Evolutionary conservation across 2,888 invertebrate species (phyloP).

Genomic region (Macrosiphum euphorbiae): DNA sequence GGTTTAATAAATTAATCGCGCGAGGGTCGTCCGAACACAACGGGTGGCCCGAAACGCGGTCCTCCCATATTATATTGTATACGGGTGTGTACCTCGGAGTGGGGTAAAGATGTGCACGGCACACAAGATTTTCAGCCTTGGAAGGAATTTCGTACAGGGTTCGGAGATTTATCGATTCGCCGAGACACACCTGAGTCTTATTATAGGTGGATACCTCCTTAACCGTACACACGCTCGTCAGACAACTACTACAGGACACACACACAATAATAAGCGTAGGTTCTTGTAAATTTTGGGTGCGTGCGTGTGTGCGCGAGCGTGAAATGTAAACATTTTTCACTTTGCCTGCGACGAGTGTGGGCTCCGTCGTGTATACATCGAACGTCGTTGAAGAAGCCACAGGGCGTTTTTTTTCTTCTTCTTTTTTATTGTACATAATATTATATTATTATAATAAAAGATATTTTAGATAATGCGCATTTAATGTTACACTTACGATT

Average conservation of each 20-base stretch:
- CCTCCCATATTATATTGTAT: not conserved
- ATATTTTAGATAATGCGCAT: not conserved
- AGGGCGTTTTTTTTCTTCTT: conserved; percentile 1
- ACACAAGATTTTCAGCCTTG: conserved; percentile 20
- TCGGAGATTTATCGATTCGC: conserved; percentile 23
- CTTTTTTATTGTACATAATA: not conserved
- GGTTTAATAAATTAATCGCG: conserved; percentile 62
- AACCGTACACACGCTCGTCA: not conserved
- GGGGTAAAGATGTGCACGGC: not conserved
- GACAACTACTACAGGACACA: not conserved
- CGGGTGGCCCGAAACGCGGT: conserved; percentile 46
- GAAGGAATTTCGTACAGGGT: conserved; percentile 46
- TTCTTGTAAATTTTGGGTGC: not conserved
- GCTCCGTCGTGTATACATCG: not conserved
- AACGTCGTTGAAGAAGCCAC: not conserved
- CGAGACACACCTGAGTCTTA: conserved; percentile 40
- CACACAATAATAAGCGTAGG: not conserved
- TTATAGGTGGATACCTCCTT: not conserved
- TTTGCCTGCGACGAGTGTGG: conserved; percentile 24
- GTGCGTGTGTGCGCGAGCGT: not conserved
- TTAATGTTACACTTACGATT: not conserved
- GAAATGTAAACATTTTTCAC: conserved; percentile 34
- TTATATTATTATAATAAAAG: not conserved
- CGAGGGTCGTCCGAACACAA: conserved; percentile 7
- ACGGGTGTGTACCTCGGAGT: not conserved